Conservation (phyloP, 2,888 invertebrate species). For the Xylota sylvarum region DNA sequence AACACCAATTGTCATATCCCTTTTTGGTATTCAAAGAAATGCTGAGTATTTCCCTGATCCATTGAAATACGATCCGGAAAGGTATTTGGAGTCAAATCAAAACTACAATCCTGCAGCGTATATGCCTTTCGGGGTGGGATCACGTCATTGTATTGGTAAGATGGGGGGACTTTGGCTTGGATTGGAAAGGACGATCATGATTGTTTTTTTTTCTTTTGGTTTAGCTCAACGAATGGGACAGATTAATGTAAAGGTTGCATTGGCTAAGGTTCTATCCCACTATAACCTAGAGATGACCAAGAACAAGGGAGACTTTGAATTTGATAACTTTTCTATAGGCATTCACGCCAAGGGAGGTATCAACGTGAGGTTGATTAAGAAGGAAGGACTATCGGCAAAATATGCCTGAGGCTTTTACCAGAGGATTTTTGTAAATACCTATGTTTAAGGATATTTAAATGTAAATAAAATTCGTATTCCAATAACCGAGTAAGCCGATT, state of each 20-base stretch:
- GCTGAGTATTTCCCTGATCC: conserved; percentile 84
- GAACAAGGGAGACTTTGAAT: conserved; percentile 78
- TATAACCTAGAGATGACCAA: conserved; percentile 80
- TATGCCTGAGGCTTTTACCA: not conserved
- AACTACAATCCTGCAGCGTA: conserved; percentile 81
- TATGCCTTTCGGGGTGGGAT: conserved; percentile 84
- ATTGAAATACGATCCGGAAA: conserved; percentile 84
- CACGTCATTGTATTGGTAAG: conserved; percentile 84
- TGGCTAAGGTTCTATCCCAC: conserved; percentile 81
- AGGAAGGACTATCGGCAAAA: not conserved
- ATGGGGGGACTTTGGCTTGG: not conserved
- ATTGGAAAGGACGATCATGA: not conserved
- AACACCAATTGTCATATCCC: conserved; percentile 83
- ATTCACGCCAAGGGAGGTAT: conserved; percentile 80
- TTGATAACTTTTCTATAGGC: conserved; percentile 79
- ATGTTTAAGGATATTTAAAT: no score
- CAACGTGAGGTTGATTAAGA: conserved; percentile 79
- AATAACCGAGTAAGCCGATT: no score
- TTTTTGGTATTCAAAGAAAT: conserved; percentile 84
- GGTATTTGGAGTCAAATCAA: conserved; percentile 82
- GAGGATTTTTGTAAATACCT: not conserved
- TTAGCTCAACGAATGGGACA: conserved; percentile 82
- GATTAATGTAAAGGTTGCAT: conserved; percentile 81
- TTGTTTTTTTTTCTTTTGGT: not conserved
- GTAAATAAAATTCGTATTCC: no score